Percentiles rank a stretch among this genome's conserved stretches.
Conservation (phyloP, 2,888 invertebrate genomes). For the Epinotia brunnichana region DNA sequence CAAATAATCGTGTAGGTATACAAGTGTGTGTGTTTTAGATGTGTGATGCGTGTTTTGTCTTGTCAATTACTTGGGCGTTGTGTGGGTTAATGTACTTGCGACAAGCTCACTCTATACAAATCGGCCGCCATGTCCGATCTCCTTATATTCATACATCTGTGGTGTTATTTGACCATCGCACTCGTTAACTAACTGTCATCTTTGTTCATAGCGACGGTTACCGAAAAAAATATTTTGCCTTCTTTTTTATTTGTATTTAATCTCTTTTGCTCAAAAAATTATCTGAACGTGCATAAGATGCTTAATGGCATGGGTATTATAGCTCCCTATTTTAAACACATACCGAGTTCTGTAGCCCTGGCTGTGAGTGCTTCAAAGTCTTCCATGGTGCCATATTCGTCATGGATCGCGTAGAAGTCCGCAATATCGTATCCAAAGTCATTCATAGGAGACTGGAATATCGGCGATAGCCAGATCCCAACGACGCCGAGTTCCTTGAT, state of each 20-base stretch:
- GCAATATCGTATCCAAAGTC: constrained; percentile 93
- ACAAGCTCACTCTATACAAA: too few species aligned
- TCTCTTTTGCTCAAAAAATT: too few species aligned
- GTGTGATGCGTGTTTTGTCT: too few species aligned
- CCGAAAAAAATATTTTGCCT: too few species aligned
- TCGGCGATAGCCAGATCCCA: constrained; percentile 90
- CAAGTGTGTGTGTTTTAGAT: too few species aligned
- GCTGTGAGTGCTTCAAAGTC: constrained; percentile 86
- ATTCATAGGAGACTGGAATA: constrained; percentile 88
- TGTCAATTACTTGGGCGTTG: too few species aligned
- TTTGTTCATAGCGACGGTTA: neutral
- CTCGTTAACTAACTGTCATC: neutral
- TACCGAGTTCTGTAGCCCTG: constrained; percentile 79
- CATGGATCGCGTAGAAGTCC: constrained; percentile 87
- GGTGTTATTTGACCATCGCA: neutral
- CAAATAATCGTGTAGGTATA: too few species aligned
- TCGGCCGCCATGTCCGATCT: too few species aligned
- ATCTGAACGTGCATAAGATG: neutral
- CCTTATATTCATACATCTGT: too few species aligned
- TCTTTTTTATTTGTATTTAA: too few species aligned
- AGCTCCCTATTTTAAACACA: constrained; percentile 43
- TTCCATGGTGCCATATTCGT: constrained; percentile 88
- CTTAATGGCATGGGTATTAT: neutral
- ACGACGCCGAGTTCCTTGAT: constrained; percentile 87
- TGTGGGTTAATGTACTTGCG: too few species aligned